These are phyloP conservation scores for Daubentonia madagascariensis DNA, from an alignment of 2,113 vertebrate species.

Conservation along the genomic window DNA sequence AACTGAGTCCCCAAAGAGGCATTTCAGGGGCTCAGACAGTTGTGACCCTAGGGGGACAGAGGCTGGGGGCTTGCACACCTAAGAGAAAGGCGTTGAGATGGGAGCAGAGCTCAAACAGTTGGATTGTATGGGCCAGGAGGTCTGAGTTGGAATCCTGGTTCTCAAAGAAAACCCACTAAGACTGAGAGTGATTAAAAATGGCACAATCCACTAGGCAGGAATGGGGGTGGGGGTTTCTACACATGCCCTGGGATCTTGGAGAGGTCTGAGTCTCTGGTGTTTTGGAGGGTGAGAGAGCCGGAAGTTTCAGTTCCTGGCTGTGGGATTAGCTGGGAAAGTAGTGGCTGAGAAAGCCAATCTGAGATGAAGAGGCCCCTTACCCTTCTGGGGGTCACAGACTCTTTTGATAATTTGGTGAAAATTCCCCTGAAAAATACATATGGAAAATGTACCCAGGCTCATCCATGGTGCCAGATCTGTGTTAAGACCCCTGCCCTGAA, in stretches of 20 bases:
- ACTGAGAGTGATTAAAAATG: neutral
- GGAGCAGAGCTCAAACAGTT: neutral
- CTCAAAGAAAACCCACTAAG: neutral
- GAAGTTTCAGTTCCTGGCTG: neutral
- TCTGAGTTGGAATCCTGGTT: neutral
- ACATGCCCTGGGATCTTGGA: neutral
- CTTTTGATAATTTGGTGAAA: neutral
- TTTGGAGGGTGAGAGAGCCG: neutral
- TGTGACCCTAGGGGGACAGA: neutral
- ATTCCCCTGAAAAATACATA: neutral
- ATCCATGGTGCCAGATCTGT: rapidly evolving
- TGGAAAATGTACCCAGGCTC: neutral
- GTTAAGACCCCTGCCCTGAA: neutral
- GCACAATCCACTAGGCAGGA: neutral
- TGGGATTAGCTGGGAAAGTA: neutral
- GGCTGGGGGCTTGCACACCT: neutral
- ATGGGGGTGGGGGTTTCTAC: neutral
- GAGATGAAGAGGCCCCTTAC: neutral
- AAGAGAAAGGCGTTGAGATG: neutral
- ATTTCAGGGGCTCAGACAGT: neutral
- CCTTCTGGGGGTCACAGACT: neutral
- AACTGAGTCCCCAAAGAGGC: neutral
- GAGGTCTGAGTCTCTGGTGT: neutral
- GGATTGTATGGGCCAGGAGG: neutral
- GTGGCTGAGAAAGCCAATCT: neutral